These are phyloP conservation scores for Oreochromis aureus DNA, from an alignment of 2,113 vertebrate genomes.

Conservation along the genomic window DNA sequence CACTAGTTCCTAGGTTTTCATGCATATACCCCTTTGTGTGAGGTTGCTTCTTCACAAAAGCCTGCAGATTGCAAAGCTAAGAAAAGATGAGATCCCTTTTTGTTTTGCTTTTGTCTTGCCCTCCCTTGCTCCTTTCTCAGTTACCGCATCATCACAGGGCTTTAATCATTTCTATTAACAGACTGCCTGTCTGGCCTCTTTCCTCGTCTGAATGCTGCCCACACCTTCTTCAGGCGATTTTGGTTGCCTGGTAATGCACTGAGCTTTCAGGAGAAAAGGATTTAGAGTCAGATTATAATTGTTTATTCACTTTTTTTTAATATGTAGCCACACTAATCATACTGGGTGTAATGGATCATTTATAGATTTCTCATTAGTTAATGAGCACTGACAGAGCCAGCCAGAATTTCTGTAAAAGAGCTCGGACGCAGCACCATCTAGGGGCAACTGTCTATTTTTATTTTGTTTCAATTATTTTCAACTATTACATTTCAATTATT, in stretches of 20 bases:
- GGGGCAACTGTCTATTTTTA: background rate
- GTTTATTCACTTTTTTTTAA: background rate
- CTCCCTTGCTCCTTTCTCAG: constrained; percentile 6
- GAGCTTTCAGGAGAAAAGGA: background rate
- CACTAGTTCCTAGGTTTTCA: background rate
- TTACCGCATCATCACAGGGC: background rate
- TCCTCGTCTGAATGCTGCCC: constrained; percentile 1
- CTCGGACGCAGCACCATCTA: background rate
- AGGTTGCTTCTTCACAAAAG: background rate
- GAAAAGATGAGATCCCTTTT: background rate
- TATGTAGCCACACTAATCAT: background rate
- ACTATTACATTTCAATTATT: background rate
- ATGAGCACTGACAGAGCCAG: background rate
- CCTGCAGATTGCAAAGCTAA: background rate
- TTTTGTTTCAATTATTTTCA: background rate
- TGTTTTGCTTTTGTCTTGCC: background rate
- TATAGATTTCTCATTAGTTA: background rate
- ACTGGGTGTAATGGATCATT: background rate
- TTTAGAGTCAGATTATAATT: background rate
- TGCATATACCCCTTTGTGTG: background rate
- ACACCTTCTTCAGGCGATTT: constrained; percentile 14
- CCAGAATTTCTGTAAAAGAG: background rate
- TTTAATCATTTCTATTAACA: constrained; percentile 47
- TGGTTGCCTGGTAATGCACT: constrained; percentile 5
- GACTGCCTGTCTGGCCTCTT: background rate